Evolutionary conservation across 2,888 invertebrate species (phyloP).

Genomic region (Calameuta idolon): DNA sequence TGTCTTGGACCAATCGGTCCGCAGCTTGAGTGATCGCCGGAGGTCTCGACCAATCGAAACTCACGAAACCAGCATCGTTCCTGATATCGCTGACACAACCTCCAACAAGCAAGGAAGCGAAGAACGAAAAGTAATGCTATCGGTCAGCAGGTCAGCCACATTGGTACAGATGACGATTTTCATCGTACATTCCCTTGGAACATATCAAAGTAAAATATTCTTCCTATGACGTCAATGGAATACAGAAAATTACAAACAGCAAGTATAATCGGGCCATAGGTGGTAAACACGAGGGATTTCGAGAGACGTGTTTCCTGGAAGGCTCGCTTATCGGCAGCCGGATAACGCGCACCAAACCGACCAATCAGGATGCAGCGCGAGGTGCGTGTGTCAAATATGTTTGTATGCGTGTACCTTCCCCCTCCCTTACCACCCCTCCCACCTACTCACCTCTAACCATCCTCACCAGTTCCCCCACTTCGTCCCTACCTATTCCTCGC

Average conservation of each 20-base stretch:
- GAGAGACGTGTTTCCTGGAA: slow-evolving; percentile 7
- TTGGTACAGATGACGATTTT: slow-evolving; percentile 30
- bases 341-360: not conserved
- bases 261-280: not conserved
- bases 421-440: not conserved
- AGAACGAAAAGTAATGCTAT: not conserved
- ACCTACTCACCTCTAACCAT: not conserved
- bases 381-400: not conserved
- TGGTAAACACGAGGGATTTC: not conserved
- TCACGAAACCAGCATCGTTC: not conserved
- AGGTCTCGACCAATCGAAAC: not conserved
- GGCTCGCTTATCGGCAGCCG: not conserved
- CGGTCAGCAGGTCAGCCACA: not conserved
- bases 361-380: not conserved
- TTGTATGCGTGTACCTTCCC: not conserved
- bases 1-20: not conserved
- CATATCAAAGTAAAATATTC: slow-evolving; percentile 17
- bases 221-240: slow-evolving; percentile 41
- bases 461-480: not conserved
- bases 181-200: not conserved
- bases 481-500: not conserved
- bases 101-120: not conserved
- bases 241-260: slow-evolving; percentile 43
- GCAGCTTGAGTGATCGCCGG: not conserved
- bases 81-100: not conserved